Base-by-base conservation (phyloP, 2,888 invertebrate genomes). In the Machimus rusticus region DNA sequence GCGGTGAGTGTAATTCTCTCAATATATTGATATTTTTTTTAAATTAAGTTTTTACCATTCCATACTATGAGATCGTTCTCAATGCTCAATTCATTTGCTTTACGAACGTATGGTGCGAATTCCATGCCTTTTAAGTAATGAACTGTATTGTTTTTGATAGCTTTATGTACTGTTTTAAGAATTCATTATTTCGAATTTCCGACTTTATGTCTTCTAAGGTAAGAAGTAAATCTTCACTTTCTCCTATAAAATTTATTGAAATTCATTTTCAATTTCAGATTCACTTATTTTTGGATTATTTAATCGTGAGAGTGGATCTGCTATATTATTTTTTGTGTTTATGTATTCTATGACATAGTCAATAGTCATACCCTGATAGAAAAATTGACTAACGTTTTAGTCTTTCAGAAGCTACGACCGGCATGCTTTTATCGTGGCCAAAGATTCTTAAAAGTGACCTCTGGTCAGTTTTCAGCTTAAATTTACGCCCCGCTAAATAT, bases 371-470 rank as follows among this genome's bases (percentile, higher is more conserved):
- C 12, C 81, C 87, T 86, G 81, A 74, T 86, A 87, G 31, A 74
- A 51, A 76, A 23, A 77, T 37, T 34, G 82, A 57, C 66, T 55
- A 87, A 3, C 87, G 37, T 66, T 87, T 85, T 12, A 87, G 46
- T 39, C 87, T 76, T 39, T 87, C 86, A 76, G 85, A 78, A n/a
- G 86, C 86, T 37, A 86, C 23, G n/a, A 78, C 43, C 31, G 85
- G 87, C 55, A 86, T 84, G 23, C 86, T 86, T 74, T 81, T 87
- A 19, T 86, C 23, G 34, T 43, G 86, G 31, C 86, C 76, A 82
- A 88, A 88, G 16, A 88, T 87, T 74, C 86, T 74, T 39, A 87
- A 66, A 5, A 88, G 28, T 12, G 88, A 76, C 39, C 82, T 87
- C 34, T 87, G 77, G 51, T 88, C 88, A 39, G 86, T 81, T 9